These are phyloP conservation scores for Tenebrio molitor DNA, from an alignment of 1,140 invertebrate species.

Conservation along the genomic window DNA sequence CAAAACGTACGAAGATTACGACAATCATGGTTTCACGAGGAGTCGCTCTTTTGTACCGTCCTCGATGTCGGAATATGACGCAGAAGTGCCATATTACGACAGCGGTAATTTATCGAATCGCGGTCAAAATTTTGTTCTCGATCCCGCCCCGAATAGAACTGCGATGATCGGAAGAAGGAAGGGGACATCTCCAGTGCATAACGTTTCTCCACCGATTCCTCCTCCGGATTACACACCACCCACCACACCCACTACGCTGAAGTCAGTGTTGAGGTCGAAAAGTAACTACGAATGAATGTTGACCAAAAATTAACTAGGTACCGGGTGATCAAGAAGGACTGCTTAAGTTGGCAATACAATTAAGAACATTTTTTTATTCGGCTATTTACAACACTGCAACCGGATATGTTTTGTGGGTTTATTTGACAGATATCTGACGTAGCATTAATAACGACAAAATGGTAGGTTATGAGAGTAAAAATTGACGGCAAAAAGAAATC, in stretches of 20 bases:
- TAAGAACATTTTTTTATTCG: no score
- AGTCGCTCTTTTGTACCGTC: not conserved
- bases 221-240: constrained; percentile 16
- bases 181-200: not conserved
- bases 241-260: not conserved
- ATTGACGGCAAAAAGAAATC: no score
- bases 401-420: no score
- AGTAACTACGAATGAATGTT: constrained; percentile 9
- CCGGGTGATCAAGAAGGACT: no score
- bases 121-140: not conserved
- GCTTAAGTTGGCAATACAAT: no score
- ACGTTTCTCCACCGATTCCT: not conserved
- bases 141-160: not conserved
- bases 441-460: no score
- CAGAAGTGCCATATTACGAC: not conserved
- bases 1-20: not conserved
- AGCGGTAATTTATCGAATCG: not conserved
- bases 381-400: no score
- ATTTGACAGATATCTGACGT: no score
- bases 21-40: constrained; percentile 7
- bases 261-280: constrained; percentile 20
- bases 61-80: not conserved
- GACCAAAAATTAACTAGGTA: no score
- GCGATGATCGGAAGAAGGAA: not conserved
- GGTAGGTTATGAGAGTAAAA: no score